Evolutionary conservation across 1,140 invertebrate genomes (phyloP).

Genomic region (Yoshiicerus persimilis): DNA sequence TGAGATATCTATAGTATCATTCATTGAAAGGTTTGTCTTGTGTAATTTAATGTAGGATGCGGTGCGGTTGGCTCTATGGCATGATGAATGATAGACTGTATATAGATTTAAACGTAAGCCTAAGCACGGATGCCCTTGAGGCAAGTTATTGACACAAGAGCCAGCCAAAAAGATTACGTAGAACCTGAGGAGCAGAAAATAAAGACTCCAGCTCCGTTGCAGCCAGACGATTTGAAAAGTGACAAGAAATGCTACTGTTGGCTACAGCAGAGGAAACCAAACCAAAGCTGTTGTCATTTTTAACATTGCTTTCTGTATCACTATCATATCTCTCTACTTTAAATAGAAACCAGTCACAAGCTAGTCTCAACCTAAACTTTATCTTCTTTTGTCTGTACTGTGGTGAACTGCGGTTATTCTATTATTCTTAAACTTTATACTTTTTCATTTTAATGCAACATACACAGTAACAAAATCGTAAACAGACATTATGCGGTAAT

Average conservation of each 20-base stretch:
- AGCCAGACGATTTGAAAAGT: neutral
- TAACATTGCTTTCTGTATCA: neutral
- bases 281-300: neutral
- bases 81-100: neutral
- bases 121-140: slow-evolving; percentile 14
- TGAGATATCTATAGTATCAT: neutral
- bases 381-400: neutral
- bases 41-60: neutral
- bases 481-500: neutral
- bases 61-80: neutral
- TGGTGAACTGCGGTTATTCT: neutral
- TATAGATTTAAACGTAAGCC: neutral
- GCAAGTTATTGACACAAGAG: slow-evolving; percentile 13
- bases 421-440: neutral
- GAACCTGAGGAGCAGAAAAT: neutral
- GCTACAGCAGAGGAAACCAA: neutral
- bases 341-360: neutral
- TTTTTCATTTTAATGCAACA: neutral
- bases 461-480: neutral
- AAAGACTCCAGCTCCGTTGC: neutral
- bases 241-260: neutral
- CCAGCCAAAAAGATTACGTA: neutral
- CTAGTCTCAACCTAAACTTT: neutral
- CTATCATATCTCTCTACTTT: neutral
- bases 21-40: neutral